Base-by-base conservation (phyloP, 2,113 vertebrate species). In the Semnornis frantzii region DNA sequence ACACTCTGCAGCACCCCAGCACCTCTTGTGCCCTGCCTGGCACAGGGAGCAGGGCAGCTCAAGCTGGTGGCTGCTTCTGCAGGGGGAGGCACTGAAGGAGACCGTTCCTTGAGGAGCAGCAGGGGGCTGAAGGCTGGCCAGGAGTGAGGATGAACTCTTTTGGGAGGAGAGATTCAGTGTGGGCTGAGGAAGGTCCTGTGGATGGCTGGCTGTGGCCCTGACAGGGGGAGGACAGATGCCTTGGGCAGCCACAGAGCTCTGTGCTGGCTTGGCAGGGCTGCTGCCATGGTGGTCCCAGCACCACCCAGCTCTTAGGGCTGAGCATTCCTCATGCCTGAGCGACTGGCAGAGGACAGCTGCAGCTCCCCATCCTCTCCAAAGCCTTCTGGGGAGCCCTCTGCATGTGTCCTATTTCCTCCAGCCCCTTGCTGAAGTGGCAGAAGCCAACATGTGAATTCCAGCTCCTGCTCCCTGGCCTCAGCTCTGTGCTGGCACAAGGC, bases 361-460 rank as follows among this genome's bases (percentile, higher is more conserved):
- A 91, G 84, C 18, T 19, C 9, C 30, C 24, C 12, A 2, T 18
- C 31, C 42, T 92, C 79, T 85, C 62, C 82, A 82, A 73, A 91
- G 85, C 89, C 70, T 91, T 48, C 77, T 33, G n/a, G 87, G 86
- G 85, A 94, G 37, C 50, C 39, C 76, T 94, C 42, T 23, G 8
- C 91, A 85, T 1, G 4, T 0, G 5, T 88, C 85, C 88, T 63
- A 65, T 89, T 75, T 96, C 82, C 65, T 92, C 72, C 44, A 94
- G 79, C 73, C 62, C 74, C 24, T 10, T 73, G 65, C 74, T 46
- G 10, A 72, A 89, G 33, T 52, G 65, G 66, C 80, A 91, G 44
- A 84, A 91, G 71, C 9, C 4, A 52, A 93, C 63, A 87, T 73
- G 60, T 64, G 87, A 85, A 87, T 85, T 89, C 80, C 83, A 88